A percentile compares a stretch with the other conserved stretches of the same genome.
Evolutionary conservation across 2,113 vertebrate genomes (phyloP).

Genomic region (Scomber japonicus): DNA sequence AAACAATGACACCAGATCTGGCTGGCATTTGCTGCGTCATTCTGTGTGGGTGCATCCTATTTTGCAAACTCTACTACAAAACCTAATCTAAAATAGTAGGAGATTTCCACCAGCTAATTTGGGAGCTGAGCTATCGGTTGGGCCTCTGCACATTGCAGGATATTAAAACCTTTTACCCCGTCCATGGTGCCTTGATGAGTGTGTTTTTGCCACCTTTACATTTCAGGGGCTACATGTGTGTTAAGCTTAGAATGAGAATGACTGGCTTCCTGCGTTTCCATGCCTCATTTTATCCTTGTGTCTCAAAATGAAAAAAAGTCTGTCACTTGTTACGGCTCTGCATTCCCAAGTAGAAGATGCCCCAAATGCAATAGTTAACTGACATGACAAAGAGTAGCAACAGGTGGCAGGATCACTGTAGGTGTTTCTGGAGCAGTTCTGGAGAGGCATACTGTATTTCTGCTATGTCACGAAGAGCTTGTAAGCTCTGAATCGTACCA

Average conservation of each 20-base stretch:
- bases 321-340: not conserved
- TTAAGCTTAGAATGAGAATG: constrained; percentile 11
- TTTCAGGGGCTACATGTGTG: constrained; percentile 38
- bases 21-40: constrained; percentile 14
- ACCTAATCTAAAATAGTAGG: not conserved
- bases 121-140: constrained; percentile 1
- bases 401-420: constrained; percentile 46
- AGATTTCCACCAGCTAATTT: constrained; percentile 44
- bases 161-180: constrained; percentile 29
- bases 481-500: constrained; percentile 60
- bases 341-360: constrained; percentile 19
- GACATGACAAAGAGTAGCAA: constrained; percentile 19
- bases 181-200: constrained; percentile 5
- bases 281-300: not conserved
- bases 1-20: not conserved
- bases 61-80: constrained; percentile 6
- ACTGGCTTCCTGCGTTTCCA: constrained; percentile 18
- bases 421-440: constrained; percentile 41
- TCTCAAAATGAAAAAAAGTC: not conserved
- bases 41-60: not conserved
- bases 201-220: constrained; percentile 22
- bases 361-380: constrained; percentile 8
- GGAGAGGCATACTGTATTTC: constrained; percentile 34
- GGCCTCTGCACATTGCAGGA: constrained; percentile 5
- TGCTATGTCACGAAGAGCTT: constrained; percentile 56